Evolutionary conservation across 2,113 vertebrate genomes (phyloP).

Genomic region (Agelaius tricolor): DNA sequence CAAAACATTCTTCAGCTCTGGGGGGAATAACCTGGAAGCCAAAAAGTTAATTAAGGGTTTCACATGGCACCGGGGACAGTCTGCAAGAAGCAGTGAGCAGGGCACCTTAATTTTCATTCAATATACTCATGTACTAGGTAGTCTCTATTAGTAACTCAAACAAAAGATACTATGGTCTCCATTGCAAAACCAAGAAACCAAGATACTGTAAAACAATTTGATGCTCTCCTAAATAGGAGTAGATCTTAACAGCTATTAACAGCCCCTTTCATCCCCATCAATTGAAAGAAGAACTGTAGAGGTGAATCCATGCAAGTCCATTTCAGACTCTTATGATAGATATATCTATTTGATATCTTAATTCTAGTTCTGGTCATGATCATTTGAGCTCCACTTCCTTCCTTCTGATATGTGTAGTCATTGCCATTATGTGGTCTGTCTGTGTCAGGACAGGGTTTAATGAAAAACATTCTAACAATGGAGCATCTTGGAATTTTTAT

Average conservation of each 20-base stretch:
- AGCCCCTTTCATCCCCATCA: neutral
- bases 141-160: neutral
- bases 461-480: neutral
- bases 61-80: neutral
- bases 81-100: slow-evolving; percentile 9
- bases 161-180: neutral
- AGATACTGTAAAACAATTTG: neutral
- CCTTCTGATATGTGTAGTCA: neutral
- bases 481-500: neutral
- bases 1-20: slow-evolving; percentile 36
- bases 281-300: neutral
- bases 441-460: neutral
- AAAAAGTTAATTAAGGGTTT: slow-evolving; percentile 55
- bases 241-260: neutral
- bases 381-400: neutral
- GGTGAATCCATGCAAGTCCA: neutral
- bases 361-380: neutral
- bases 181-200: neutral
- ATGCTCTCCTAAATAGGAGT: neutral
- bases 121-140: neutral
- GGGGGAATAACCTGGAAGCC: slow-evolving; percentile 11
- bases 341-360: neutral
- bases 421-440: neutral
- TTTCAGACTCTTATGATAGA: neutral
- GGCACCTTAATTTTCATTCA: neutral